Percentiles rank a stretch among this genome's conserved stretches.
These are phyloP conservation scores for Labroides dimidiatus DNA, from an alignment of 2,797 vertebrate genomes.

Conservation along the genomic window DNA sequence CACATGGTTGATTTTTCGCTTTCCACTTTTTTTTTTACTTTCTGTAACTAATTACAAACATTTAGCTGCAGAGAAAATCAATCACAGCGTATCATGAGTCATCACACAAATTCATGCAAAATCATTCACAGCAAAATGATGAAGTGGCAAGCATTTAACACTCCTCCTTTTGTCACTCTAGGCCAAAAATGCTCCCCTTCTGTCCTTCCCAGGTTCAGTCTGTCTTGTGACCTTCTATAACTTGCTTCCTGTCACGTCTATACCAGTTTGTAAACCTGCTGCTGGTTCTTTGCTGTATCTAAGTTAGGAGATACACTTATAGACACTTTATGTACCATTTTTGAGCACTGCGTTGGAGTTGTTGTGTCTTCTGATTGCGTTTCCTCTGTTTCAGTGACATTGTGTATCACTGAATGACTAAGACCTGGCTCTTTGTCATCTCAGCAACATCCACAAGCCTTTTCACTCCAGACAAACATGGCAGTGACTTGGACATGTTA, in stretches of 20 bases:
- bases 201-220: constrained; percentile 47
- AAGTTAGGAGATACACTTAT: background rate
- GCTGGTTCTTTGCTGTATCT: constrained; percentile 7
- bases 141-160: constrained; percentile 64
- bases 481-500: constrained; percentile 9
- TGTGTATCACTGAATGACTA: constrained; percentile 3
- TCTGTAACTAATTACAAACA: constrained; percentile 67
- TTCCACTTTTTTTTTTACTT: constrained; percentile 19
- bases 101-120: constrained; percentile 81
- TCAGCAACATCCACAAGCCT: background rate
- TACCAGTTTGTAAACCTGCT: constrained; percentile 11
- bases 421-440: constrained; percentile 11
- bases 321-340: background rate
- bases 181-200: constrained; percentile 65
- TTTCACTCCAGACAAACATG: constrained; percentile 8
- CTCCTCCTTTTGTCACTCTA: constrained; percentile 69
- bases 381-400: constrained; percentile 19
- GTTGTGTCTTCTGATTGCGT: constrained; percentile 12
- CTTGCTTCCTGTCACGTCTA: constrained; percentile 17
- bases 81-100: constrained; percentile 63
- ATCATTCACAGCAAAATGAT: constrained; percentile 78
- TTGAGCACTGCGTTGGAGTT: background rate
- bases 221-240: constrained; percentile 52
- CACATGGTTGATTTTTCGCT: constrained; percentile 32
- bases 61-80: constrained; percentile 77